Base-by-base conservation (phyloP, 2,113 vertebrate genomes). In the Tetrax tetrax region DNA sequence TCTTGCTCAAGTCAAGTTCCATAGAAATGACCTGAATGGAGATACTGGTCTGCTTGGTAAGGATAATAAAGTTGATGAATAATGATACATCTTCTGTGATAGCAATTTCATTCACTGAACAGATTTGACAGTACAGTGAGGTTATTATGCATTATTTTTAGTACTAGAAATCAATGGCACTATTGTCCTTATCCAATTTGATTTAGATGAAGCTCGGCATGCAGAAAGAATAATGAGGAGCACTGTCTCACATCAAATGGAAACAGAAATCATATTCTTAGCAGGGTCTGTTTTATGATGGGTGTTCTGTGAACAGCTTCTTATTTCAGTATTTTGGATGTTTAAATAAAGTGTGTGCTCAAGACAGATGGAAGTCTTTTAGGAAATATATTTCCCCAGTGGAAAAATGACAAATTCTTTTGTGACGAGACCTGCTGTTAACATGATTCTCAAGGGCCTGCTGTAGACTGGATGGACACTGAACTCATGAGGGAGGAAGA, bases 121-220 rank as follows among this genome's bases (percentile, higher is more conserved):
- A 89, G 89, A 95, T 96, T 64, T 95, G 92, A 96, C 83, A 93
- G 93, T 72, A 93, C 83, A 79, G 89, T 84, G 74, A 89, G 94
- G 95, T 96, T 95, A 92, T 97, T 92, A 89, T 91, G 77, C 92
- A 95, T 96, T 95, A 96, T 96, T 97, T 96, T 96, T 96, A 96
- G 89, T 87, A 91, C 89, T 84, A 72, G 92, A 92, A 97, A 96
- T 97, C 96, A 96, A 97, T 95, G 87, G 89, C 77, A 87, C 83
- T 95, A 96, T 96, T 96, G 96, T 97, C 95, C 92, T 95, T 92
- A 89, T 95, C 89, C 87, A 87, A 89, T 95, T 96, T 96, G 96
- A 97, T 95, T 96, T 95, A 97, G 91, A 92, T 89, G 95, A 95
- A 87, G 76, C 92, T 93, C 3, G 5, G 43, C 89, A 88, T 94